Conservation (phyloP, 2,113 vertebrate genomes). For the Mellivora capensis region DNA sequence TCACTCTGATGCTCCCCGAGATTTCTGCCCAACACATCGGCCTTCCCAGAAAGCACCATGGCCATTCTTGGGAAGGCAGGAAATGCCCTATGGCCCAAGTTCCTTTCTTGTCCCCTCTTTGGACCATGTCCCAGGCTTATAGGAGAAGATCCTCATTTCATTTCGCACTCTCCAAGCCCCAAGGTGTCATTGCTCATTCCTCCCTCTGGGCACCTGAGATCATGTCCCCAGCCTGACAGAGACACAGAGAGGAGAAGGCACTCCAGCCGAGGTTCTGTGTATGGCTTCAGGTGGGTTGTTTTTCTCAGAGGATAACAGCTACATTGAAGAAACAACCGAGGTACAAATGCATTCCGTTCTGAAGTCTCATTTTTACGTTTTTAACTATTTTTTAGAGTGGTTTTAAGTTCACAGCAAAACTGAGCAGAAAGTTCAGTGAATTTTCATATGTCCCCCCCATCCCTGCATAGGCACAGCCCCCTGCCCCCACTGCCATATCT, state of each 20-base stretch:
- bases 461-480: neutral
- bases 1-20: neutral
- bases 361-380: neutral
- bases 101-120: neutral
- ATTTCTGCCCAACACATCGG: neutral
- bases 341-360: neutral
- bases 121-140: neutral
- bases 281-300: neutral
- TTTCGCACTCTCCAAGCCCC: rapidly evolving
- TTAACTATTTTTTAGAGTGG: neutral
- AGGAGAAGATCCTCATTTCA: neutral
- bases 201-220: neutral
- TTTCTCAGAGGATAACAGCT: neutral
- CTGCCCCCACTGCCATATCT: no score
- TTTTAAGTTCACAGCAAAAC: neutral
- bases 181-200: neutral
- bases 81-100: neutral
- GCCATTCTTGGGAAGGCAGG: neutral
- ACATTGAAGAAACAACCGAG: neutral
- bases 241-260: neutral
- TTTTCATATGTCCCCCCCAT: neutral
- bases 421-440: neutral
- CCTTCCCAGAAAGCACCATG: neutral
- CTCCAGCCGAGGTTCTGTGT: neutral
- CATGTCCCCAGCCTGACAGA: neutral